A percentile compares a stretch with the other conserved stretches of the same genome.
These are phyloP conservation scores for Microchirus variegatus DNA, from an alignment of 2,797 vertebrate species.

Conservation along the genomic window DNA sequence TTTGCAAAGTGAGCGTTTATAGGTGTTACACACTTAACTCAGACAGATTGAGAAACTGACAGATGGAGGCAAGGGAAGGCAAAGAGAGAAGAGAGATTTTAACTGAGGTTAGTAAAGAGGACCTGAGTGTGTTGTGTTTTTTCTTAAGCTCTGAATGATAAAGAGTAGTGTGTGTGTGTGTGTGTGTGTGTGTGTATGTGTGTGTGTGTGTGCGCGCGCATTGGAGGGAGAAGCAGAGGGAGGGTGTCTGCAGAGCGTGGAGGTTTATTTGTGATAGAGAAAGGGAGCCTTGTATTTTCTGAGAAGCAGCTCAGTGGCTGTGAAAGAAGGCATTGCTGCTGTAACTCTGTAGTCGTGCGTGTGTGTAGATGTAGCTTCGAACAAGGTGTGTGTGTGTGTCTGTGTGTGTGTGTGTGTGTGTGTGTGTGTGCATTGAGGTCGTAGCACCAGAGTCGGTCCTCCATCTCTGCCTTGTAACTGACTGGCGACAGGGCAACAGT, in stretches of 20 bases:
- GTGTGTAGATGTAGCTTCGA: constrained; percentile 21
- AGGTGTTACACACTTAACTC: not conserved
- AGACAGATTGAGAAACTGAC: constrained; percentile 20
- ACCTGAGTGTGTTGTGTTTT: constrained; percentile 13
- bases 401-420: constrained; percentile 8
- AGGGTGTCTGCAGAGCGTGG: constrained; percentile 51
- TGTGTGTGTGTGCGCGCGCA: constrained; percentile 39
- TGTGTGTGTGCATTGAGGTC: constrained; percentile 34
- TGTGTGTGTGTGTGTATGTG: constrained; percentile 43
- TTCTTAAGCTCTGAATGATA: constrained; percentile 41
- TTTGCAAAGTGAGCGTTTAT: constrained; percentile 12
- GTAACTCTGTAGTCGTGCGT: constrained; percentile 34
- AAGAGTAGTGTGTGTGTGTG: constrained; percentile 55
- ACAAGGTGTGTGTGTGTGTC: constrained; percentile 10
- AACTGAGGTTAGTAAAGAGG: constrained; percentile 23
- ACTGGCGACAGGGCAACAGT: constrained; percentile 67
- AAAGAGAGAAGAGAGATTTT: constrained; percentile 17
- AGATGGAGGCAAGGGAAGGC: constrained; percentile 5
- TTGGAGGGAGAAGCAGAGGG: constrained; percentile 39
- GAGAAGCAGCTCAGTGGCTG: constrained; percentile 46
- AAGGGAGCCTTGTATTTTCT: constrained; percentile 49
- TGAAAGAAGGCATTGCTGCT: constrained; percentile 43
- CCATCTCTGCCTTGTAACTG: constrained; percentile 47
- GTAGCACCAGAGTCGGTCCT: constrained; percentile 14
- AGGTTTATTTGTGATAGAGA: constrained; percentile 56